A percentile compares a stretch with the other conserved stretches of the same genome.
Evolutionary conservation across 2,113 vertebrate genomes (phyloP).

Genomic region (Arothron firmamentum): DNA sequence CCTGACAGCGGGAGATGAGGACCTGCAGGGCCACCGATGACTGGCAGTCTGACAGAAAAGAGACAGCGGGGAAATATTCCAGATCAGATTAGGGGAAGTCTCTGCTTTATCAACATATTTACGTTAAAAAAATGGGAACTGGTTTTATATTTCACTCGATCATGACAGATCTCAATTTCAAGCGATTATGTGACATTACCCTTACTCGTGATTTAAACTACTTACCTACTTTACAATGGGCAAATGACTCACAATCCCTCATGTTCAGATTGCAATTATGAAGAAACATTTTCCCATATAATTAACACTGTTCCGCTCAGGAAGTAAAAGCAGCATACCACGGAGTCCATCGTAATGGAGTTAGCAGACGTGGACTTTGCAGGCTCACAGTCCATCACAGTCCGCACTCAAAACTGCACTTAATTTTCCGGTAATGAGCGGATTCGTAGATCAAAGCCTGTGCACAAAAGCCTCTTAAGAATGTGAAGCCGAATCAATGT

Average conservation of each 20-base stretch:
- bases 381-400: neutral
- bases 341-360: constrained; percentile 10
- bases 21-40: constrained; percentile 79
- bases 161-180: too few species aligned
- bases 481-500: constrained; percentile 20
- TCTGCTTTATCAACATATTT: neutral
- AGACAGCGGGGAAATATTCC: neutral
- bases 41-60: constrained; percentile 77
- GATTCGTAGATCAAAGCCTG: neutral
- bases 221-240: too few species aligned
- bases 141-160: too few species aligned
- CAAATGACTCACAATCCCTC: too few species aligned
- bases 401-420: neutral
- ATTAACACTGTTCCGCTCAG: constrained; percentile 47
- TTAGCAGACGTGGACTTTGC: neutral
- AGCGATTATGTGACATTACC: too few species aligned
- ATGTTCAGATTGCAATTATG: too few species aligned
- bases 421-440: neutral
- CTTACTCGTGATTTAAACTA: too few species aligned
- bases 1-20: constrained; percentile 81
- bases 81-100: neutral
- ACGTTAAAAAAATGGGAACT: too few species aligned
- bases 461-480: constrained; percentile 4
- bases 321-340: constrained; percentile 42
- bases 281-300: too few species aligned